Conservation (phyloP, 2,888 invertebrate species). For the Drosophila picticornis region DNA sequence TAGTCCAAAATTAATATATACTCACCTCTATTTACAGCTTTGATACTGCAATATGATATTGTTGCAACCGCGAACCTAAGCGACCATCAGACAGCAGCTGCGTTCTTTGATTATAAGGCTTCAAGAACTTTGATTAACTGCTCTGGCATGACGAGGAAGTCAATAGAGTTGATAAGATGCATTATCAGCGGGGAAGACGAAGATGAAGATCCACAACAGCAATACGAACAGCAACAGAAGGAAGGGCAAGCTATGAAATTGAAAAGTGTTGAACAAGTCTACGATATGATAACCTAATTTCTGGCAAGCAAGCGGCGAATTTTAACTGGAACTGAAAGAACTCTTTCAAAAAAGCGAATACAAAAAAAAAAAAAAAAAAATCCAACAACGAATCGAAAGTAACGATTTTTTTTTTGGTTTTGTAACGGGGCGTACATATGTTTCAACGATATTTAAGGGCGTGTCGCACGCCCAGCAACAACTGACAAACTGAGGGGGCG, state of each 20-base stretch:
- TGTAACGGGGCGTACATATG: slow-evolving; percentile 65
- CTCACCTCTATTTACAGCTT: slow-evolving; percentile 32
- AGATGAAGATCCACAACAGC: slow-evolving; percentile 79
- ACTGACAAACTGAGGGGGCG: slow-evolving; percentile 47
- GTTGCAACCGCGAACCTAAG: slow-evolving; percentile 28
- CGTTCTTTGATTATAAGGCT: slow-evolving; percentile 16
- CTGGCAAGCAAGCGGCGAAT: slow-evolving; percentile 44
- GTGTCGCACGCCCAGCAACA: slow-evolving; percentile 68
- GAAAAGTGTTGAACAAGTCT: slow-evolving; percentile 74
- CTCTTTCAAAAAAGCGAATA: slow-evolving; percentile 32
- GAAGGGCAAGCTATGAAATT: slow-evolving; percentile 58
- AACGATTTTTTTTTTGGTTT: slow-evolving; percentile 40
- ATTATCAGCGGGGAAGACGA: slow-evolving; percentile 84
- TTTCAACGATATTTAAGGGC: slow-evolving; percentile 71
- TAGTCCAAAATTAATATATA: slow-evolving; percentile 5
- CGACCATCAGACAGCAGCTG: slow-evolving; percentile 16
- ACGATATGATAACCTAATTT: slow-evolving; percentile 81
- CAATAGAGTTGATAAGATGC: slow-evolving; percentile 79
- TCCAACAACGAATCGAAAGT: slow-evolving; percentile 66
- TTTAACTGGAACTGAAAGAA: slow-evolving; percentile 39
- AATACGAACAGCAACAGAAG: slow-evolving; percentile 47
- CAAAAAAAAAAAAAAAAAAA: slow-evolving; percentile 24
- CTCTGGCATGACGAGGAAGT: slow-evolving; percentile 72
- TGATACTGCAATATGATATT: slow-evolving; percentile 30
- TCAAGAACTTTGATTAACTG: slow-evolving; percentile 24